phyloP scores from a whole-genome alignment of 2,797 vertebrate genomes.

The Pagetopsis macropterus region DNA sequence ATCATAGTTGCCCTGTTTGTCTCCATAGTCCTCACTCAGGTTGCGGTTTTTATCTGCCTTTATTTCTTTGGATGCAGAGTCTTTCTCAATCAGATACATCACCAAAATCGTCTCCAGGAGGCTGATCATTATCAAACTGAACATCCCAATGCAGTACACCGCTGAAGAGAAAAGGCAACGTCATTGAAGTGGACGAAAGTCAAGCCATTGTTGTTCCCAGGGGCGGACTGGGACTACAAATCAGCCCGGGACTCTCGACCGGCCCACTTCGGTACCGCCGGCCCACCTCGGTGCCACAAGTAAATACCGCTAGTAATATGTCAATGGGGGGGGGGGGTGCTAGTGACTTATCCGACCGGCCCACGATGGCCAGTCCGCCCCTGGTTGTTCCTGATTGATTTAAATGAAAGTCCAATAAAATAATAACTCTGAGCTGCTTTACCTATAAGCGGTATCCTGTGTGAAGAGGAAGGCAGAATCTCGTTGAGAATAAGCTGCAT shows the following conservation, averaged over 20 bases:
- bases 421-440: slow-evolving; percentile 3
- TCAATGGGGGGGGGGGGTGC: too few species aligned
- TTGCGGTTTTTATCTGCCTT: neutral
- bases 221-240: too few species aligned
- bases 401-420: neutral
- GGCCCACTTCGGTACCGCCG: too few species aligned
- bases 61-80: neutral
- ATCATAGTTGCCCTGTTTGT: too few species aligned
- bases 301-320: too few species aligned
- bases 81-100: slow-evolving; percentile 65
- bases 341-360: too few species aligned
- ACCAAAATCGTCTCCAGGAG: slow-evolving; percentile 76
- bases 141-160: slow-evolving; percentile 76
- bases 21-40: slow-evolving; percentile 3
- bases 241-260: too few species aligned
- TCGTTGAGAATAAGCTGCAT: slow-evolving; percentile 82
- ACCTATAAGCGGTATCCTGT: slow-evolving; percentile 79
- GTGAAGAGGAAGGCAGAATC: slow-evolving; percentile 80
- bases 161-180: slow-evolving; percentile 49
- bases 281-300: too few species aligned
- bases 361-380: too few species aligned
- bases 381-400: neutral
- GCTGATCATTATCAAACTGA: slow-evolving; percentile 75
- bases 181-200: neutral
- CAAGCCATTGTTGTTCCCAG: neutral